These are phyloP conservation scores for Apogon talboti DNA, from an alignment of 2,797 vertebrate genomes.

Conservation along the genomic window DNA sequence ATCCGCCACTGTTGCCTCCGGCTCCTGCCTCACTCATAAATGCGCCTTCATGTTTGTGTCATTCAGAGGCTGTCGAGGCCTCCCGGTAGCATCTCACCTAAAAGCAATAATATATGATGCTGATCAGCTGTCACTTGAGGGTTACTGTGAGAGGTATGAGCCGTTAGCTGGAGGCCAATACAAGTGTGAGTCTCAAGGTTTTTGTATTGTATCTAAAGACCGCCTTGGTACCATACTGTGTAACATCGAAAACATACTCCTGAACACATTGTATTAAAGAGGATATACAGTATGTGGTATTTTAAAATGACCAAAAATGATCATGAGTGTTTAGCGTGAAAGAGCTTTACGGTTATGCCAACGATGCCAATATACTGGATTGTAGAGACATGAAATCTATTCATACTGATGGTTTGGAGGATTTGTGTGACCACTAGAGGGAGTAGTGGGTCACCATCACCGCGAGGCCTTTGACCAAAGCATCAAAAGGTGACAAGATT, in stretches of 20 bases:
- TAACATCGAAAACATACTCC: neutral
- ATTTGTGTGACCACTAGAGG: too few species aligned
- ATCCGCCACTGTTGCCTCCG: neutral
- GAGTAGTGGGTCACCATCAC: too few species aligned
- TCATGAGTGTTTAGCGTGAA: too few species aligned
- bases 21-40: slow-evolving; percentile 25
- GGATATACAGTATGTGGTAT: too few species aligned
- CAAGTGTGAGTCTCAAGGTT: neutral
- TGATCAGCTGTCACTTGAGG: slow-evolving; percentile 40
- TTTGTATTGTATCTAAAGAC: neutral
- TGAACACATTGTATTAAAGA: neutral
- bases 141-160: slow-evolving; percentile 24
- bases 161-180: slow-evolving; percentile 19
- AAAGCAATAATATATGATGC: slow-evolving; percentile 33
- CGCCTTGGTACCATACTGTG: neutral
- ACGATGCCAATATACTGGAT: too few species aligned
- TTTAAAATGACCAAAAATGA: too few species aligned
- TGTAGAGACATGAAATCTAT: too few species aligned
- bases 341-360: too few species aligned
- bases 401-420: too few species aligned
- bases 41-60: slow-evolving; percentile 7
- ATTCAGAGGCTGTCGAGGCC: slow-evolving; percentile 18
- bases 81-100: slow-evolving; percentile 30
- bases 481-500: too few species aligned
- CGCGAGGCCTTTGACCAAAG: too few species aligned